phyloP scores from a whole-genome alignment of 2,888 invertebrate genomes.

The Drosophila falleni region DNA sequence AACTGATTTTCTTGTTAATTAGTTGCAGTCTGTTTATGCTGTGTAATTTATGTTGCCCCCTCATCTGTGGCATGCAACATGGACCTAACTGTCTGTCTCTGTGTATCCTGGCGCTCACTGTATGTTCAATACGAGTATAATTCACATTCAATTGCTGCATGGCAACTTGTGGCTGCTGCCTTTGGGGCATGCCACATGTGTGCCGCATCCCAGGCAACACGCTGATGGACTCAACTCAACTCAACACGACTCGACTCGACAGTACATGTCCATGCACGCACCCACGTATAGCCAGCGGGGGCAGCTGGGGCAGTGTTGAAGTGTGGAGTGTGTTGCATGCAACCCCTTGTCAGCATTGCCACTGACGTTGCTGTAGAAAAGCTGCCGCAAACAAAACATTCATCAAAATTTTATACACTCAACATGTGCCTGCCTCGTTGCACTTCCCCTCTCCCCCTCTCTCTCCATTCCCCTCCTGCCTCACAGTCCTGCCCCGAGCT shows the following conservation, averaged over 20 bases:
- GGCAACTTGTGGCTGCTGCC: conserved; percentile 20
- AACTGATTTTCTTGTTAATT: conserved; percentile 72
- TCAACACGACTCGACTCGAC: conserved; percentile 32
- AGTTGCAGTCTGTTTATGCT: conserved; percentile 73
- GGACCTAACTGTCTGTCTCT: background rate
- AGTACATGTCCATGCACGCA: conserved; percentile 24
- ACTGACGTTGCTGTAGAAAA: conserved; percentile 11
- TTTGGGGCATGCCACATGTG: conserved; percentile 62
- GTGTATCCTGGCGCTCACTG: conserved; percentile 21
- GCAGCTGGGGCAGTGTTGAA: background rate
- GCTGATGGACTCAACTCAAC: conserved; percentile 47
- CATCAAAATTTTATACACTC: conserved; percentile 79
- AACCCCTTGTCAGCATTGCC: conserved; percentile 53
- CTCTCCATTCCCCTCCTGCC: conserved; percentile 7
- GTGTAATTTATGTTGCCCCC: conserved; percentile 64
- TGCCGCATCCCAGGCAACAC: conserved; percentile 52
- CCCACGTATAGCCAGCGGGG: background rate
- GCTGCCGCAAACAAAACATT: conserved; percentile 75
- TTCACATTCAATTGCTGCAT: conserved; percentile 74
- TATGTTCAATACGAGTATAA: conserved; percentile 60
- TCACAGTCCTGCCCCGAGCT: background rate
- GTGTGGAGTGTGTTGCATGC: conserved; percentile 33
- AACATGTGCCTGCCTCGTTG: conserved; percentile 66
- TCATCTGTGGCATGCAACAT: conserved; percentile 34
- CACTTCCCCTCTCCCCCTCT: background rate